Evolutionary conservation across 2,888 invertebrate species (phyloP).

Genomic region (Strigamia transsilvanica): DNA sequence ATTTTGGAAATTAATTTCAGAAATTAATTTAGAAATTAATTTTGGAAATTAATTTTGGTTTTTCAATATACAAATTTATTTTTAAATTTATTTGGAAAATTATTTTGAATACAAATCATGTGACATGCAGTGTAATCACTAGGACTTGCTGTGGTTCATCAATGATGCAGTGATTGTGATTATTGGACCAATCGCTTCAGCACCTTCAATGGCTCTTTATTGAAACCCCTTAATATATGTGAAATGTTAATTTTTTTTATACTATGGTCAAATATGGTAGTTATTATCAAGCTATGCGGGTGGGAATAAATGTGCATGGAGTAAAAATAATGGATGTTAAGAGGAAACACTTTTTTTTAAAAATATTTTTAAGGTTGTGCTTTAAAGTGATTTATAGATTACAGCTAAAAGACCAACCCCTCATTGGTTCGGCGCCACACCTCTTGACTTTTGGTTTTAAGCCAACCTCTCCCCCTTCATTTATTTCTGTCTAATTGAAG

Average conservation of each 20-base stretch:
- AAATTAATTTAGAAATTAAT: no score
- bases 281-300: conserved; percentile 24
- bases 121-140: no score
- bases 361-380: conserved; percentile 9
- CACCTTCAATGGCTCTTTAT: no score
- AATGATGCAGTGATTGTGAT: no score
- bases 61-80: no score
- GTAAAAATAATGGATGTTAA: conserved; percentile 40
- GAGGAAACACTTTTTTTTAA: conserved; percentile 23
- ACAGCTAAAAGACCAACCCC: conserved; percentile 48
- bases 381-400: conserved; percentile 36
- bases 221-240: no score
- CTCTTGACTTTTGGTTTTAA: conserved; percentile 49
- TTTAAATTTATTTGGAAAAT: no score
- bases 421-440: conserved; percentile 48
- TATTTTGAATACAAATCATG: no score
- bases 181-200: no score
- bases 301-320: not conserved
- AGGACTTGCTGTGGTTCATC: no score
- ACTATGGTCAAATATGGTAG: not conserved
- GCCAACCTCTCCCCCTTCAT: conserved; percentile 46
- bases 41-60: no score
- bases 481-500: conserved; percentile 40
- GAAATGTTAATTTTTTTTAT: not conserved
- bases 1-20: no score